Evolutionary conservation across 2,888 invertebrate genomes (phyloP).

Genomic region (Anagyrus pseudococci): DNA sequence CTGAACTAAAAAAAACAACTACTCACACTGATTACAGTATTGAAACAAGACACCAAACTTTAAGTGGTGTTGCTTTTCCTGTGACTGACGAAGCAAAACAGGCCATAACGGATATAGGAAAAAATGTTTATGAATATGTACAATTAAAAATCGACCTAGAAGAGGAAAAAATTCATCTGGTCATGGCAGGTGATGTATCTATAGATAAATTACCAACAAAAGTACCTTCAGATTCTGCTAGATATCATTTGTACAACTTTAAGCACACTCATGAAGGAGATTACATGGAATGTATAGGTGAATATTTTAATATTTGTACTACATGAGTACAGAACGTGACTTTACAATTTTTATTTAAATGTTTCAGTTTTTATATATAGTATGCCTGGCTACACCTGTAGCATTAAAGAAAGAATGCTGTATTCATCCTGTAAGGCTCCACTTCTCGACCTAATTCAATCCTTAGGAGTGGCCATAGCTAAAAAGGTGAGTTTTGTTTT

Average conservation of each 20-base stretch:
- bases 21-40: slow-evolving; percentile 78
- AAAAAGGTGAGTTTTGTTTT: slow-evolving; percentile 77
- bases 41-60: slow-evolving; percentile 85
- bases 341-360: too few relatives aligned
- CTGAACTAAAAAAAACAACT: slow-evolving; percentile 74
- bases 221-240: slow-evolving; percentile 84
- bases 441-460: slow-evolving; percentile 82
- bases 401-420: slow-evolving; percentile 97
- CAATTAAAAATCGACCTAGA: slow-evolving; percentile 87
- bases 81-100: slow-evolving; percentile 80
- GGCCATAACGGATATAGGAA: slow-evolving; percentile 76
- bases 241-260: slow-evolving; percentile 92
- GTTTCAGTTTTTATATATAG: slow-evolving; percentile 95
- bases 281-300: slow-evolving; percentile 83
- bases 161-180: slow-evolving; percentile 87
- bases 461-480: slow-evolving; percentile 77
- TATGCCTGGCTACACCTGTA: slow-evolving; percentile 95
- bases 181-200: slow-evolving; percentile 73
- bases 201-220: slow-evolving; percentile 75
- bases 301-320: slow-evolving; percentile 29
- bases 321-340: neutral
- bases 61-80: slow-evolving; percentile 91
- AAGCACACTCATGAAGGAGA: slow-evolving; percentile 94
- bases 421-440: slow-evolving; percentile 98
- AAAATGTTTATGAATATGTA: slow-evolving; percentile 84